Evolutionary conservation across 2,113 vertebrate species (phyloP).

Genomic region (Bolborhynchus lineola): DNA sequence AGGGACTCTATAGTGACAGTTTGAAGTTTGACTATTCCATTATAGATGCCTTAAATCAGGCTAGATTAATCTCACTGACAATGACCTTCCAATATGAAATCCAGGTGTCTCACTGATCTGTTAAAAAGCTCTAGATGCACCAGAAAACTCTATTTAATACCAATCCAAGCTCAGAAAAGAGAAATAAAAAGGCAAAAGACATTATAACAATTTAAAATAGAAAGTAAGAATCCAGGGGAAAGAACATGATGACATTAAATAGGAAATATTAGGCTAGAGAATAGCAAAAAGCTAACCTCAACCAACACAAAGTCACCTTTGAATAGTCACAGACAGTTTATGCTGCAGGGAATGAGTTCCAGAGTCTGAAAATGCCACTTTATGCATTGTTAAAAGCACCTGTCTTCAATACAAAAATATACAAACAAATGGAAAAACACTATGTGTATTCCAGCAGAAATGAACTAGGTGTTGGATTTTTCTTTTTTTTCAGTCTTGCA

Average conservation of each 20-base stretch:
- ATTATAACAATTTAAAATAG: slow-evolving; percentile 19
- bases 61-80: background rate
- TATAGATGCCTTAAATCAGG: slow-evolving; percentile 9
- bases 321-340: slow-evolving; percentile 47
- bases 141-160: slow-evolving; percentile 22
- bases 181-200: slow-evolving; percentile 23
- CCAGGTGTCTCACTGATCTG: background rate
- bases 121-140: background rate
- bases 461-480: background rate
- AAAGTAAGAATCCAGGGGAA: slow-evolving; percentile 13
- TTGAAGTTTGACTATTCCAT: slow-evolving; percentile 9
- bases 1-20: background rate
- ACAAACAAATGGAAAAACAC: slow-evolving; percentile 38
- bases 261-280: slow-evolving; percentile 18
- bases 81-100: slow-evolving; percentile 33
- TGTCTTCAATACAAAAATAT: slow-evolving; percentile 48
- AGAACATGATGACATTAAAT: slow-evolving; percentile 10
- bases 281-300: slow-evolving; percentile 32
- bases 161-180: background rate
- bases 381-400: slow-evolving; percentile 49
- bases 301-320: slow-evolving; percentile 44
- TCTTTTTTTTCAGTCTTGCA: background rate
- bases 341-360: slow-evolving; percentile 39
- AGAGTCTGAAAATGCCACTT: slow-evolving; percentile 44
- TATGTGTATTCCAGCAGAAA: background rate